Evolutionary conservation across 64 coral and sea anemone species (phyloP).

Genomic region (Platygyra sinensis): DNA sequence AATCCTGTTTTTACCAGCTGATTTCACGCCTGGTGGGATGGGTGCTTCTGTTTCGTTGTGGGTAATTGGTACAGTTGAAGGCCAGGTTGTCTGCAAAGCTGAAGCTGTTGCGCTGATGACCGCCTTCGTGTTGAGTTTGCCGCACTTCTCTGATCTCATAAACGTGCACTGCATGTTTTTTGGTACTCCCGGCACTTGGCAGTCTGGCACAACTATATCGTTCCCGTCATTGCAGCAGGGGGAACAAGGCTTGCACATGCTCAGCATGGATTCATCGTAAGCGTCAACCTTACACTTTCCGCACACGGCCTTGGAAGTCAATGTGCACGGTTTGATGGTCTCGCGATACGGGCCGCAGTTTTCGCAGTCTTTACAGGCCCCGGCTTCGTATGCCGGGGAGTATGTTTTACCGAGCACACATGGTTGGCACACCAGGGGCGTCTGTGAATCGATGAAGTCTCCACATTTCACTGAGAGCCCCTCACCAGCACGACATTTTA

Average conservation of each 20-base stretch:
- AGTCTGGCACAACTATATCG: neutral
- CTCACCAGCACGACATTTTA: neutral
- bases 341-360: slow-evolving; percentile 25
- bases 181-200: slow-evolving; percentile 1
- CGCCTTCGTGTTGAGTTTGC: neutral
- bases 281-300: slow-evolving; percentile 15
- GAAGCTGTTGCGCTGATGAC: neutral
- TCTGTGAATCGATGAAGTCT: neutral
- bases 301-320: slow-evolving; percentile 13
- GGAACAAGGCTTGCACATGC: slow-evolving; percentile 29
- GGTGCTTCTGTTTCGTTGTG: neutral
- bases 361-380: slow-evolving; percentile 28
- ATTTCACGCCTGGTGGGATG: too few species aligned
- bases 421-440: neutral
- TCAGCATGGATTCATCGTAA: neutral
- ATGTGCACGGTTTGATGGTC: neutral
- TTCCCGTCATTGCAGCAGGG: slow-evolving; percentile 50
- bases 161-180: neutral
- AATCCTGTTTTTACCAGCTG: too few species aligned
- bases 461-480: slow-evolving; percentile 35
- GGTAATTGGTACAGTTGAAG: neutral
- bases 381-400: neutral
- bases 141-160: neutral
- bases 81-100: neutral
- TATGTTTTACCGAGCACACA: slow-evolving; percentile 53